Conservation (phyloP, 2,888 invertebrate genomes). For the Acrobeloides nanus region DNA sequence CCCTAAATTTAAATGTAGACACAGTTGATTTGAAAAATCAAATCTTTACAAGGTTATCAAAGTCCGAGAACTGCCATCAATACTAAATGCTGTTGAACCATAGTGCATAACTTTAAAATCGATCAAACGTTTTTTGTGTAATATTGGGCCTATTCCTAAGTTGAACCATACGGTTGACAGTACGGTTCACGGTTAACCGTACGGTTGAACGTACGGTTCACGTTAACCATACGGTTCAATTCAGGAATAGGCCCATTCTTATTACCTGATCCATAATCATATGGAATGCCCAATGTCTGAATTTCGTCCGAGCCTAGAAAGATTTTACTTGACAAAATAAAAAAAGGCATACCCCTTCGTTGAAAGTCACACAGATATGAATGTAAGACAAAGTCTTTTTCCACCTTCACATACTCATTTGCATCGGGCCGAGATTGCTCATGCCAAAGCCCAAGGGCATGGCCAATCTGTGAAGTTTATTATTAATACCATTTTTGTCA, state of each 20-base stretch:
- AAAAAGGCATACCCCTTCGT: conserved; percentile 3
- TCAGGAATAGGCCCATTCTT: too few relatives aligned
- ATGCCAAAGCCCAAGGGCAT: conserved; percentile 52
- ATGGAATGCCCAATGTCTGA: conserved; percentile 37
- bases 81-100: conserved; percentile 49
- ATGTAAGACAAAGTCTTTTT: conserved; percentile 32
- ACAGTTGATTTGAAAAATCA: too few relatives aligned
- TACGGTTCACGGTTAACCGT: too few relatives aligned
- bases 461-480: conserved; percentile 20
- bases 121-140: conserved; percentile 13
- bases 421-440: conserved; percentile 52
- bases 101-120: conserved; percentile 41
- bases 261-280: conserved; percentile 49
- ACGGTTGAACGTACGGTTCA: too few relatives aligned
- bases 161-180: too few relatives aligned
- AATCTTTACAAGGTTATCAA: conserved; percentile 37
- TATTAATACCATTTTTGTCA: conserved; percentile 45
- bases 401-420: conserved; percentile 22
- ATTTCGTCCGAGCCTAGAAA: conserved; percentile 28
- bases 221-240: too few relatives aligned
- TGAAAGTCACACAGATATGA: too few relatives aligned
- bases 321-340: background rate
- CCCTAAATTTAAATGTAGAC: conserved; percentile 24
- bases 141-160: too few relatives aligned
- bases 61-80: conserved; percentile 44